A percentile compares a stretch with the other conserved stretches of the same genome.
Evolutionary conservation across 2,888 invertebrate species (phyloP).

Genomic region (Notodonta dromedarius): DNA sequence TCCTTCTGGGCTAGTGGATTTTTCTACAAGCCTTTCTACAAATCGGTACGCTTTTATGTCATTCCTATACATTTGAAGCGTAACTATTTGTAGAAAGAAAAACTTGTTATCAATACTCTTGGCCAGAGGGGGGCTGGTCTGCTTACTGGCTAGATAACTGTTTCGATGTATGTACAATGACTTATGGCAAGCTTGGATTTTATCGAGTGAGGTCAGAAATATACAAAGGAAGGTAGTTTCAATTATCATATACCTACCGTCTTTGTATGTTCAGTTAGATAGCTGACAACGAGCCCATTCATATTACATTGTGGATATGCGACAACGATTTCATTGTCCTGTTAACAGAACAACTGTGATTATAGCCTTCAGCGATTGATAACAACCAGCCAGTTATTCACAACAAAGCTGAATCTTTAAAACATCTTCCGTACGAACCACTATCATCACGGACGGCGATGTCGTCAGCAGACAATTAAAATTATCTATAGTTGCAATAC

Average conservation of each 20-base stretch:
- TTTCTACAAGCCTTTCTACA: too few species aligned
- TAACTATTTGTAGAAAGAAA: too few species aligned
- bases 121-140: too few species aligned
- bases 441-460: neutral
- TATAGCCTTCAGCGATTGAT: neutral
- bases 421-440: neutral
- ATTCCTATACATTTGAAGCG: too few species aligned
- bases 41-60: too few species aligned
- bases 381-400: neutral
- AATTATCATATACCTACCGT: neutral
- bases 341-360: neutral
- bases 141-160: too few species aligned
- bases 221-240: neutral
- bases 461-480: constrained; percentile 3
- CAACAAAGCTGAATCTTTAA: constrained; percentile 1
- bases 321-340: neutral
- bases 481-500: constrained; percentile 4
- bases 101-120: too few species aligned
- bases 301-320: neutral
- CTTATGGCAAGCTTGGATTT: too few species aligned
- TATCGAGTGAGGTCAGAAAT: neutral
- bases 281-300: neutral
- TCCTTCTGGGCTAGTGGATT: too few species aligned
- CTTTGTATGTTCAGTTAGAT: neutral
- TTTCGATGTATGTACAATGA: too few species aligned